Base-by-base conservation (phyloP, 2,888 invertebrate genomes). In the Pristionchus entomophagus region DNA sequence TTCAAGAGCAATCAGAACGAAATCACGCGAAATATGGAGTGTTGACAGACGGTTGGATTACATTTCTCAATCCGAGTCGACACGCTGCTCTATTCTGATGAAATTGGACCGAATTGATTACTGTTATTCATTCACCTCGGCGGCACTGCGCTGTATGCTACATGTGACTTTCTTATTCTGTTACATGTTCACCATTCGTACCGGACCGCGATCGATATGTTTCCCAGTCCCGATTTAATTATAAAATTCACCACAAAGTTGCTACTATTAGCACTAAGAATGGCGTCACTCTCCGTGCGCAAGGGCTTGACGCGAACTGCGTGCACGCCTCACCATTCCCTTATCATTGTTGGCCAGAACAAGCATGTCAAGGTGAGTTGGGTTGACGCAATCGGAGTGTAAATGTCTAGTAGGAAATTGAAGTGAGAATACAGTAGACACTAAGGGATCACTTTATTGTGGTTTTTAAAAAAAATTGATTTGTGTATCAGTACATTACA, bases 271-370 rank as follows among this genome's bases (percentile, higher is more conserved):
- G n/a, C n/a, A n/a, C 32, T 49, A 26, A 51, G 51, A 51, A 82
- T 82, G 82, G 82, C 82, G n/a, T 59, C 82, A 6, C 29, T 82
- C 35, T 38, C 82, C n/a, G 59, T 82, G 17, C 82, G 59, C 38
- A 29, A 29, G 32, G 82, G 82, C 19, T 41, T 82, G 2, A 53
- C 53, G 73, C n/a, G 5, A 10, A 73, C 73, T 29, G n/a, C 73
- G 73, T 41, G 73, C 73, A 41, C 73, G 41, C 82, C 82, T 14
- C 38, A 38, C 38, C 59, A 53, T 32, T 53, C 82, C 26, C 82
- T 82, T 14, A 59, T 82, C 26, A n/a, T 82, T 26, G 41, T 82
- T 14, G 82, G 82, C 0, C 82, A 82, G 53, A 56, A 82, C 59
- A 56, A 45, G 41, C 56, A 59, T n/a, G 29, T 82, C 26, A 82